A percentile compares a stretch with the other conserved stretches of the same genome.
phyloP scores from a whole-genome alignment of 2,888 invertebrate genomes.

The Clanis bilineata region DNA sequence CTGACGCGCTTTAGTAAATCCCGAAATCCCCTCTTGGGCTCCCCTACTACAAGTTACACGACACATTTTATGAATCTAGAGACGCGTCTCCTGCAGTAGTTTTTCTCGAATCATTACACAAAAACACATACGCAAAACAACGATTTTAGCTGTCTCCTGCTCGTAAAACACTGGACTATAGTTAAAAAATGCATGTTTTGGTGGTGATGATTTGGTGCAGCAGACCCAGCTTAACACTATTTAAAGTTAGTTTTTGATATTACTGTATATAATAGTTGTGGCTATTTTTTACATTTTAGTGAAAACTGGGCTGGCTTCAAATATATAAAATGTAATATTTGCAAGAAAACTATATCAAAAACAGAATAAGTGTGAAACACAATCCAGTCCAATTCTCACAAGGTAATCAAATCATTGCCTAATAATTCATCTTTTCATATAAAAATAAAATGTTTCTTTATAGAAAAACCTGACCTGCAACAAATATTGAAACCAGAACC shows the following conservation, averaged over 20 bases:
- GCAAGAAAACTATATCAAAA: background rate
- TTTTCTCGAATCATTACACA: too few species aligned
- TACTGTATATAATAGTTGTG: background rate
- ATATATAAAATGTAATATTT: background rate
- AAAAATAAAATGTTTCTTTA: constrained; percentile 23
- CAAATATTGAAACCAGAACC: constrained; percentile 32
- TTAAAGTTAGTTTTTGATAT: background rate
- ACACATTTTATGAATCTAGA: too few species aligned
- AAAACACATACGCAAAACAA: too few species aligned
- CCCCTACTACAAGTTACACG: too few species aligned
- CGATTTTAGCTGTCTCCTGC: too few species aligned
- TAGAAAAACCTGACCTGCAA: constrained; percentile 24
- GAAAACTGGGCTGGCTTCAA: background rate
- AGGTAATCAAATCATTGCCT: background rate
- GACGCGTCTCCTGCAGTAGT: too few species aligned
- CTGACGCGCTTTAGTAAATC: too few species aligned
- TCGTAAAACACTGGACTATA: too few species aligned
- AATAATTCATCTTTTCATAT: background rate
- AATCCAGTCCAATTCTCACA: background rate
- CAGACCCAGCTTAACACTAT: background rate
- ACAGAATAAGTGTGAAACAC: background rate
- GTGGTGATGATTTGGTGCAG: too few species aligned
- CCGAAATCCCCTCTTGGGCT: too few species aligned
- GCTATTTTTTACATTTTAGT: background rate
- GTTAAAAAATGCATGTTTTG: too few species aligned